phyloP scores from a whole-genome alignment of 2,797 vertebrate species.

The Leontopithecus rosalia region DNA sequence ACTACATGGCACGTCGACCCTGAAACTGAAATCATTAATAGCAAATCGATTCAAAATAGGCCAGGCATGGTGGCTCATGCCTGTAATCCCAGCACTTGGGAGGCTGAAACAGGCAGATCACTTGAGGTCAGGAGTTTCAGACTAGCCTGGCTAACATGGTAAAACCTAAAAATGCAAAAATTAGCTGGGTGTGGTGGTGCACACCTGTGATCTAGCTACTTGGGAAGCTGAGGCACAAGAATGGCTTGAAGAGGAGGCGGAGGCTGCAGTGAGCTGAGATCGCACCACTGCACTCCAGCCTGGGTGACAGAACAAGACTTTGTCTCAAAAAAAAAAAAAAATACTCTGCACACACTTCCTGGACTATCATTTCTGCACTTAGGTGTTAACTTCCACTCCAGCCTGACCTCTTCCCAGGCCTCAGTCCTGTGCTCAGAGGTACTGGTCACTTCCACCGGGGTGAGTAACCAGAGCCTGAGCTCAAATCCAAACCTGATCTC shows the following conservation, averaged over 20 bases:
- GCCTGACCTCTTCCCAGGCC: background rate
- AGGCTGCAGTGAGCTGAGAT: background rate
- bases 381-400: background rate
- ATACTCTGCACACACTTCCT: background rate
- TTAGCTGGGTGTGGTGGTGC: background rate
- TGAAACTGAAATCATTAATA: background rate
- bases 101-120: background rate
- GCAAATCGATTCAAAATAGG: background rate
- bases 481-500: background rate
- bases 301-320: too few relatives aligned
- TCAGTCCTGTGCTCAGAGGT: background rate
- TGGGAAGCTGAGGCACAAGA: background rate
- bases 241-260: background rate
- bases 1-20: constrained; percentile 12
- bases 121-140: background rate
- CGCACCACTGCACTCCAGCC: background rate
- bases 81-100: background rate
- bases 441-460: background rate
- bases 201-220: background rate
- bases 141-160: background rate
- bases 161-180: background rate
- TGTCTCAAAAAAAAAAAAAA: too few relatives aligned
- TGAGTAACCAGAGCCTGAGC: background rate
- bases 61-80: background rate
- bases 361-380: background rate